Conservation (phyloP, 2,888 invertebrate species). For the Cheilosia vulpina region DNA sequence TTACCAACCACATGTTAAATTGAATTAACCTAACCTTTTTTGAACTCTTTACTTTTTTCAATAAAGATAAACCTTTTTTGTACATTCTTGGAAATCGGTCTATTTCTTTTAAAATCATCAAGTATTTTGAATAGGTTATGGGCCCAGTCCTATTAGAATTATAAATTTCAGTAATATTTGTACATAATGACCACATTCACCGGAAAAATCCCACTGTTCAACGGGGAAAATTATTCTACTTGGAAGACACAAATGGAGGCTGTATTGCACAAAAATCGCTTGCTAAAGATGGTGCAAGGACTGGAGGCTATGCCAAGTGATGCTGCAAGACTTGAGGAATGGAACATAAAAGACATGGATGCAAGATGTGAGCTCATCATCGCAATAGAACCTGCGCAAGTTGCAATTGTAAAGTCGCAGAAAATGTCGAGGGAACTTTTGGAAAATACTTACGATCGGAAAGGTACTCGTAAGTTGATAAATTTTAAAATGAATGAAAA, state of each 20-base stretch:
- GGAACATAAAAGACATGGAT: slow-evolving; percentile 33
- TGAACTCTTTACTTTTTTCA: too few species aligned
- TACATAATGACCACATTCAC: not conserved
- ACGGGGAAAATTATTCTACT: slow-evolving; percentile 18
- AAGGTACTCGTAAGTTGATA: slow-evolving; percentile 44
- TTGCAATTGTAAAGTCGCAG: slow-evolving; percentile 6
- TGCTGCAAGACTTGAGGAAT: not conserved
- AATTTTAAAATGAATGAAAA: slow-evolving; percentile 42
- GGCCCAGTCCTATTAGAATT: not conserved
- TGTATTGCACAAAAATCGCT: slow-evolving; percentile 21
- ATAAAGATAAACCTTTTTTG: too few species aligned
- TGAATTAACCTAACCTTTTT: too few species aligned
- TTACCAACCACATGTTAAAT: too few species aligned
- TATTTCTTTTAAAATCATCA: not conserved
- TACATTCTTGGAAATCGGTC: too few species aligned
- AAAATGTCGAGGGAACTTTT: slow-evolving; percentile 33
- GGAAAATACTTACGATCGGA: slow-evolving; percentile 18
- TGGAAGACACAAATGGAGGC: slow-evolving; percentile 45
- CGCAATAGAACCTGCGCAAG: slow-evolving; percentile 33
- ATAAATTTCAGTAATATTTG: too few species aligned
- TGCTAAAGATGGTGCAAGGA: slow-evolving; percentile 8
- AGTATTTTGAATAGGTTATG: not conserved
- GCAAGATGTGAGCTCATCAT: slow-evolving; percentile 25
- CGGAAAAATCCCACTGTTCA: slow-evolving; percentile 15
- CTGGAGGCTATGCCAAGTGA: not conserved